Base-by-base conservation (phyloP, 2,113 vertebrate species). In the Megaceryle torquata region DNA sequence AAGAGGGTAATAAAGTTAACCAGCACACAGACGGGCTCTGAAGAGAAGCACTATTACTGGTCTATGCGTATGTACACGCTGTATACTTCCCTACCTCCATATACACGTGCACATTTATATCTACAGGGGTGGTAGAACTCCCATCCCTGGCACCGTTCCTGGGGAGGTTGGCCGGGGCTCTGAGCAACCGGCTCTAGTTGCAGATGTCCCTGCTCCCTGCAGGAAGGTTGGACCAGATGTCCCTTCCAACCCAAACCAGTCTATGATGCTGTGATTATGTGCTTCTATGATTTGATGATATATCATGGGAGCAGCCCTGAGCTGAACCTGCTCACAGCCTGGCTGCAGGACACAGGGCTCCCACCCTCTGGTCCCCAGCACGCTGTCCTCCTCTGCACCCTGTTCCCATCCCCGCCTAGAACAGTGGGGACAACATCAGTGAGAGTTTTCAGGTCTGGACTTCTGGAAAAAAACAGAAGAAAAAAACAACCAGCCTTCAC, bases 11-110 rank as follows among this genome's bases (percentile, higher is more conserved):
- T 3, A 1, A 12, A 13, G 29, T 20, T 51, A 64, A 22, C 9
- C 4, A 0, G 8, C 56, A 35, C 0, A 2, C 2, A 6, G 46
- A 15, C 21, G 0, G 0, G 2, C 6, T 10, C 33, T 44, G 1
- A 21, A 26, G 54, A 63, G 53, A 28, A 33, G 25, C 15, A 11
- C 35, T 6, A 33, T 33, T 48, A 56, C 16, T 21, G 9, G 10
- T 28, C 5, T 35, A 13, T 33, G 17, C 37, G 6, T 48, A 17
- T 11, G 3, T 60, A 10, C 21, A 10, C 8, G 33, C 46, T 37
- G 2, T 15, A 24, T 13, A 10, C 44, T 53, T 22, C 6, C 46
- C n/a, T 24, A 8, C 41, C 31, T 26, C 8, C 10, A 13, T 3
- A 19, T 6, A 14, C 31, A 33, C 13, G 2, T 6, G 10, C 33